Evolutionary conservation across 1,140 invertebrate species (phyloP), one percentile per base, ranked within the genome.

Genomic region (Orchestia grillus): DNA sequence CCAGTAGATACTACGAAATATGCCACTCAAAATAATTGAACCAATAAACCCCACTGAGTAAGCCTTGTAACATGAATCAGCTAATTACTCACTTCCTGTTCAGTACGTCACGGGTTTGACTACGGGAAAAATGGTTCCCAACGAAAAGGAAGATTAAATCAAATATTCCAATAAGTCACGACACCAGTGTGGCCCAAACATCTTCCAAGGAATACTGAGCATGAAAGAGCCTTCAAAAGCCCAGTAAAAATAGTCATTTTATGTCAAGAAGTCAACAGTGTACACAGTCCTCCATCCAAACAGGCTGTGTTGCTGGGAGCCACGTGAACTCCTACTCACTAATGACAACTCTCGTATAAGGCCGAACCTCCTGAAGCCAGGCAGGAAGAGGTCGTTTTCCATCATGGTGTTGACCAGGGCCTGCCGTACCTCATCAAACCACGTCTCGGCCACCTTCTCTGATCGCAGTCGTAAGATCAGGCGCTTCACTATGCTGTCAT

Each of bases 351-450:
- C 47, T 53, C 6, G 42, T 40, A 40, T 77, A 90, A 53, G 6
- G 19, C 47, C 47, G 47, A n/a, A 96, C 96, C 96, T 97, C 96
- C 96, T 96, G 96, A 97, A 97, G 47, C 96, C 96, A 16, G 96
- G 96, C 45, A 97, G 90, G 95, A 97, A 97, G 43, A 96, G 87
- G 44, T 96, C 96, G 43, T 95, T 96, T 88, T 98, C 98, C 97
- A 98, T 97, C 57, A 98, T 97, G 97, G 98, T 98, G 42, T 98
- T 98, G 95, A 98, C 98, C 45, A 98, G 98, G 95, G 98, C 98
- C 96, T 98, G 97, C 97, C 99, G 98, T 28, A 99, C 98, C 96
- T 99, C 98, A 97, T 99, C 99, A 97, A 99, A 99, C 98, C 99
- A 99, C 6, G 97, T 97, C 96, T 99, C 98, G 91, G 98, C 98